Base-by-base conservation (phyloP, 2,113 vertebrate species). In the Anthoscopus minutus region DNA sequence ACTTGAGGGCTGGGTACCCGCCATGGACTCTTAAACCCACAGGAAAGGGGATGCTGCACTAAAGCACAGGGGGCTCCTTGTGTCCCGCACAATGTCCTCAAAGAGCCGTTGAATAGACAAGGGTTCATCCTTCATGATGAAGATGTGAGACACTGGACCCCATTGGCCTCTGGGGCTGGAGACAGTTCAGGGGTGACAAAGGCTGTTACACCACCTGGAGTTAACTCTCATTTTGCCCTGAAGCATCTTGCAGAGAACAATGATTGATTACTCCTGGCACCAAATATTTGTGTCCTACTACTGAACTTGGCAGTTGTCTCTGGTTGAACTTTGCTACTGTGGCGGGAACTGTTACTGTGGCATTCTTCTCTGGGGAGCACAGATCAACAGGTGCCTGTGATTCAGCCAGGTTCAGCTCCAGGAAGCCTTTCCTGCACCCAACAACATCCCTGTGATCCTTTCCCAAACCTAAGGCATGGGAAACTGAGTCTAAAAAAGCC, bases 141-240 rank as follows among this genome's bases (percentile, higher is more conserved):
- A 67, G 57, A 13, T 42, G n/a, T 70, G 78, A 51, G 73, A 74
- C 50, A 17, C 25, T 35, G 42, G 18, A 84, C 10, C 13, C 18
- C 7, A 0, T 38, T 58, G 61, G 31, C 1, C 0, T 53, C 72
- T 81, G 58, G 25, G 70, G 86, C 76, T 10, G 0, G 67, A 92
- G 80, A 73, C 80, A 53, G 93, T 92, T 88, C 80, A 77, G 47
- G 37, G 53, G 15, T 94, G 53, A 94, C 44, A 71, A 61, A 95
- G 61, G 30, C 33, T 65, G 25, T n/a, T 70, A 48, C 50, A 51
- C 53, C 40, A 47, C 50, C 67, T 70, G 84, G 56, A 94, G 81
- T 90, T 67, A 60, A 82, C 31, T 67, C 56, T 88, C 40, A 3
- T 88, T 88, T 80, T 64, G 21, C 70, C 61, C 21, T 57, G 79